These are phyloP conservation scores for Seriola quinqueradiata DNA, from an alignment of 2,113 vertebrate species.

Conservation along the genomic window DNA sequence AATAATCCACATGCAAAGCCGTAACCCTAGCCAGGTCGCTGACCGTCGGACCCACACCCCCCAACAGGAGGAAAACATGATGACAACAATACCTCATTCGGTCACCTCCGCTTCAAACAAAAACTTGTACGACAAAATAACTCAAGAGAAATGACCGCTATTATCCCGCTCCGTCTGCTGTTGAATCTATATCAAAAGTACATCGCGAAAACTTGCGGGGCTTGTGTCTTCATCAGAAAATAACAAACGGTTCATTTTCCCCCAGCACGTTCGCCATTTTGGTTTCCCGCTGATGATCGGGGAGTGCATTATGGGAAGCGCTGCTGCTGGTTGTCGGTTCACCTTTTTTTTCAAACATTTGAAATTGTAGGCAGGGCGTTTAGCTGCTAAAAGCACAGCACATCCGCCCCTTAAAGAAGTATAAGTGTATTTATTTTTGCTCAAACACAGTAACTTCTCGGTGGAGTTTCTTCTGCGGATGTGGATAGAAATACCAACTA, in stretches of 20 bases:
- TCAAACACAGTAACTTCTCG: not conserved
- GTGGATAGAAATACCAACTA: not conserved
- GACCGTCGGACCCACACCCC: slow-evolving; percentile 69
- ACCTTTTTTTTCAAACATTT: slow-evolving; percentile 72
- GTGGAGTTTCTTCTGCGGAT: not conserved
- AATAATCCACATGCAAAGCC: slow-evolving; percentile 18
- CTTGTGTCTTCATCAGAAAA: slow-evolving; percentile 74
- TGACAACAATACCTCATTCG: slow-evolving; percentile 91
- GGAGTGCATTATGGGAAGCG: slow-evolving; percentile 90
- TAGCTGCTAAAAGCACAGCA: not conserved
- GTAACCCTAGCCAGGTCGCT: slow-evolving; percentile 50
- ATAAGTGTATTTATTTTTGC: rapidly evolving
- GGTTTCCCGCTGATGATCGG: slow-evolving; percentile 91
- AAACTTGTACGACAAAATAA: slow-evolving; percentile 75
- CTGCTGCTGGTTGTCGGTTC: slow-evolving; percentile 30
- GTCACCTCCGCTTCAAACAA: slow-evolving; percentile 86
- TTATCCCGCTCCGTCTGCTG: slow-evolving; percentile 20
- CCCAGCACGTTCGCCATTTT: slow-evolving; percentile 91
- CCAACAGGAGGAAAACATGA: slow-evolving; percentile 72
- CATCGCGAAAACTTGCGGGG: slow-evolving; percentile 23
- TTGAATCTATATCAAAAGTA: not conserved
- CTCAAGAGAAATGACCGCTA: not conserved
- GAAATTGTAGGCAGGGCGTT: slow-evolving; percentile 76
- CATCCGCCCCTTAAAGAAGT: slow-evolving; percentile 59
- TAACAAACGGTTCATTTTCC: slow-evolving; percentile 83